Evolutionary conservation across 2,888 invertebrate species (phyloP).

Genomic region (Iselma pallidipennis): DNA sequence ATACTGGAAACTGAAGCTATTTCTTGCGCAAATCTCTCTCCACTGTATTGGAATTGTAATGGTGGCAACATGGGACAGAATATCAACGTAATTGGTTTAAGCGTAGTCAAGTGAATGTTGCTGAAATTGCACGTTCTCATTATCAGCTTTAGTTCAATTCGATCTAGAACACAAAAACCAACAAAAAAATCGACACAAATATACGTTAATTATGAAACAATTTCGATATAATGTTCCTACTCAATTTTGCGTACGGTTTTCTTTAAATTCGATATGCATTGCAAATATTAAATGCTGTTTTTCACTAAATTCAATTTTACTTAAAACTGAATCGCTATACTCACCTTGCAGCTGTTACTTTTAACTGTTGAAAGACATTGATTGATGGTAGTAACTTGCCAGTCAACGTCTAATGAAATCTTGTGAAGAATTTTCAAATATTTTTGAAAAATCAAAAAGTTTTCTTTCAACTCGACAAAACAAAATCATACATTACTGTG

Average conservation of each 20-base stretch:
- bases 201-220: too few relatives aligned
- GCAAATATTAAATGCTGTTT: neutral
- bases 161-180: too few relatives aligned
- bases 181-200: too few relatives aligned
- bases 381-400: neutral
- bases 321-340: neutral
- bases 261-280: neutral
- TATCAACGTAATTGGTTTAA: neutral
- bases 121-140: neutral
- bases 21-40: constrained; percentile 27
- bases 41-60: neutral
- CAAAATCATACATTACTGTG: neutral
- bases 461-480: neutral
- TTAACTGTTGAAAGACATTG: neutral
- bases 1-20: constrained; percentile 33
- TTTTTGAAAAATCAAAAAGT: neutral
- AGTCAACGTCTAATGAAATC: neutral
- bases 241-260: too few relatives aligned
- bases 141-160: neutral
- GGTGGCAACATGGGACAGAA: neutral
- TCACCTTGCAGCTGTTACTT: neutral
- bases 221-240: too few relatives aligned
- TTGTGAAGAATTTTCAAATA: neutral
- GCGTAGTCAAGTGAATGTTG: neutral
- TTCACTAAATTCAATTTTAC: too few relatives aligned